Evolutionary conservation across 2,113 vertebrate species (phyloP), one percentile per base, ranked within the genome.

Genomic region (Nestor notabilis): DNA sequence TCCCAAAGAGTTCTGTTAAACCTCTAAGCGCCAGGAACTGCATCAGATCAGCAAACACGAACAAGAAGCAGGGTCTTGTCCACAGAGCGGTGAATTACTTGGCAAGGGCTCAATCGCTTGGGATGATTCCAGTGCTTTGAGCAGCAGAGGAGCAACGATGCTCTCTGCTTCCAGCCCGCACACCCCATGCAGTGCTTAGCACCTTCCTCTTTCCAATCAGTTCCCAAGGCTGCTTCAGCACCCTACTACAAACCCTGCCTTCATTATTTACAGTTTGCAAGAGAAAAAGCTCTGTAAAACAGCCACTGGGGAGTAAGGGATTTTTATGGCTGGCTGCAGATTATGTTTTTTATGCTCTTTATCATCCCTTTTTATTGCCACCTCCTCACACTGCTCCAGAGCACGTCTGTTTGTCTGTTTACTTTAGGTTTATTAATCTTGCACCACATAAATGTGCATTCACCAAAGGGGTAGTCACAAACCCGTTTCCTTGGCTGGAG

Each of bases 1-100:
- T 97, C 89, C 68, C 19, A 5, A 95, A 83, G 90, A 95, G 91
- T 95, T 84, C 87, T 79, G 89, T 85, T 97, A 91, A 96, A 96
- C 82, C 94, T 79, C 94, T 88, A 89, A 96, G 75, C 94, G 61
- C 56, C 23, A 46, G 76, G 84, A 95, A 93, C 89, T 95, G 91
- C 68, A 76, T 81, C 92, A 91, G 86, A 90, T 93, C 95, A 88
- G 94, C 82, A 83, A 92, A 95, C 75, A 41, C 0, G 25, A 84
- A 75, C 39, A 43, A 90, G 85, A 64, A 91, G 76, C 87, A 49
- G 87, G 47, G 91, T 58, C 93, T 87, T 84, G 82, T 85, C 84
- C 82, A 17, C 47, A 31, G 85, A 91, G 82, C 2, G 0, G 81
- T 68, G 90, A 93, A 94, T 94, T 95, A 43, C 82, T 93, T 96